A percentile compares a stretch with the other conserved stretches of the same genome.
These are phyloP conservation scores for Physocephala rufipes DNA, from an alignment of 2,888 invertebrate species.

Conservation along the genomic window DNA sequence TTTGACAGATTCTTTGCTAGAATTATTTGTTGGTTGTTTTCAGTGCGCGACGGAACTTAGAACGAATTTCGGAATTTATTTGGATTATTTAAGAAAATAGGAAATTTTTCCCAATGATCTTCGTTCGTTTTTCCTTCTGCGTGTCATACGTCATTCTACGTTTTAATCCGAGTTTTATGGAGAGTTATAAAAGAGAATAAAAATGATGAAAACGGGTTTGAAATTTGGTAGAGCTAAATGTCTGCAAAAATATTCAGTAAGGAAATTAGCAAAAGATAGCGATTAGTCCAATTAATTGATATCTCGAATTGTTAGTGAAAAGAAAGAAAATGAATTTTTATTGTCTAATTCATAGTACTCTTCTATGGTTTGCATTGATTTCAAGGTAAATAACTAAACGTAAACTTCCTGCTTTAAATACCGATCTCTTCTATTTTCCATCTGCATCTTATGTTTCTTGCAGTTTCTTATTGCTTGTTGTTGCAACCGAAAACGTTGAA, in stretches of 20 bases:
- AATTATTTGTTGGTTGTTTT: conserved; percentile 29
- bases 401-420: not conserved
- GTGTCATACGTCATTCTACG: conserved; percentile 33
- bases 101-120: conserved; percentile 18
- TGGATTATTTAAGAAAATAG: conserved; percentile 22
- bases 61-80: conserved; percentile 17
- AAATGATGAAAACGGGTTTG: conserved; percentile 15
- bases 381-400: conserved; percentile 42
- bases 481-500: conserved; percentile 46
- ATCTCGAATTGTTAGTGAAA: not conserved
- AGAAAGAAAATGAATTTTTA: conserved; percentile 44
- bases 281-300: not conserved
- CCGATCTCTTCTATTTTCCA: not conserved
- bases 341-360: conserved; percentile 40
- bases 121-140: conserved; percentile 28
- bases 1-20: conserved; percentile 22
- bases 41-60: conserved; percentile 15
- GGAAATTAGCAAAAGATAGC: not conserved
- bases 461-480: conserved; percentile 46
- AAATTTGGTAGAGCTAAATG: conserved; percentile 33
- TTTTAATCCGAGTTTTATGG: conserved; percentile 35
- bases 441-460: conserved; percentile 39
- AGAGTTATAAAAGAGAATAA: conserved; percentile 32
- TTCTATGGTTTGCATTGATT: conserved; percentile 45
- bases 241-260: conserved; percentile 5